Evolutionary conservation across 2,888 invertebrate genomes (phyloP).

Genomic region (Baccha elongata): DNA sequence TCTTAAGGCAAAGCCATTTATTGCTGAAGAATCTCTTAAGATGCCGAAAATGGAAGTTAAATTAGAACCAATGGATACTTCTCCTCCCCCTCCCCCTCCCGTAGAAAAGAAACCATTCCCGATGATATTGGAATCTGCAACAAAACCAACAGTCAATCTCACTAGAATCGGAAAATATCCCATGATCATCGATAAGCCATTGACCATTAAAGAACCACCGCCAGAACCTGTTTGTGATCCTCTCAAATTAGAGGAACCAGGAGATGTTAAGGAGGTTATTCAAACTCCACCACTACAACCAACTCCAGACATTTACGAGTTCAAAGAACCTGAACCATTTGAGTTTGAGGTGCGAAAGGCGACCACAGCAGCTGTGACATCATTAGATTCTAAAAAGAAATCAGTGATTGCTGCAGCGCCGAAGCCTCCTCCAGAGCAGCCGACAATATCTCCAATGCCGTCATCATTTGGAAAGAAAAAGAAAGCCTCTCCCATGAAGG

Average conservation of each 20-base stretch:
- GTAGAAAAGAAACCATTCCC: conserved; percentile 66
- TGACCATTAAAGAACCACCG: conserved; percentile 32
- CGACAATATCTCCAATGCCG: conserved; percentile 17
- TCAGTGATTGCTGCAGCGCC: not conserved
- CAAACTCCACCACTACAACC: conserved; percentile 60
- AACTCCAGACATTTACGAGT: conserved; percentile 89
- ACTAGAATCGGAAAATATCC: conserved; percentile 51
- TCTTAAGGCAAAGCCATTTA: conserved; percentile 76
- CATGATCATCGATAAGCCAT: conserved; percentile 48
- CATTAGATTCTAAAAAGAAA: conserved; percentile 71
- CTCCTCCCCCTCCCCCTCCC: conserved; percentile 41
- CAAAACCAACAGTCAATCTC: conserved; percentile 51
- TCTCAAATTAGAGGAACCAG: conserved; percentile 41
- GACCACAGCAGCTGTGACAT: conserved; percentile 12
- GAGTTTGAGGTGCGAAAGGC: conserved; percentile 88
- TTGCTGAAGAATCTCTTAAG: conserved; percentile 72
- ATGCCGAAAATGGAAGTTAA: conserved; percentile 67
- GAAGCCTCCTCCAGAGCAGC: conserved; percentile 37
- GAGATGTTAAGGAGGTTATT: conserved; percentile 74
- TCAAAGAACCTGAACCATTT: conserved; percentile 94
- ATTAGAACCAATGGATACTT: conserved; percentile 43
- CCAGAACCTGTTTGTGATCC: conserved; percentile 35
- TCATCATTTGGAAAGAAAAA: conserved; percentile 76
- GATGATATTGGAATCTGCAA: conserved; percentile 26
- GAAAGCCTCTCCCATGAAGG: conserved; percentile 79